Evolutionary conservation across 2,113 vertebrate species (phyloP).

Genomic region (Gymnorhina tibicen): DNA sequence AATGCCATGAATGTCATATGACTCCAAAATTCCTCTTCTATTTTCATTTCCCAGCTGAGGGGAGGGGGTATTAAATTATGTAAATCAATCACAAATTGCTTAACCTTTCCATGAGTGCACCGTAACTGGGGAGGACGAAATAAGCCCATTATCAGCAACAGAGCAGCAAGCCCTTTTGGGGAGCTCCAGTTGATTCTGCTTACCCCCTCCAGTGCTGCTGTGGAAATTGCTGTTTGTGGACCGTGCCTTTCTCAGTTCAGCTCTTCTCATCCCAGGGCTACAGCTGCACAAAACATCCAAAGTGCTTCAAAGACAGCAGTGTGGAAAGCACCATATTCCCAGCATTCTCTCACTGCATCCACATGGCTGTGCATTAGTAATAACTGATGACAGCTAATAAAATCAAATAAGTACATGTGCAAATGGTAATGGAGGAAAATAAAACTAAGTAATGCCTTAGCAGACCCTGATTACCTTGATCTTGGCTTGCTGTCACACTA

Average conservation of each 20-base stretch:
- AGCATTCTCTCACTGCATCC: not conserved
- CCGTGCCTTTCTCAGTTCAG: not conserved
- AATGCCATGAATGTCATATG: not conserved
- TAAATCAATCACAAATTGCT: constrained; percentile 53
- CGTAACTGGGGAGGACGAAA: not conserved
- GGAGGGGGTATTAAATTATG: constrained; percentile 52
- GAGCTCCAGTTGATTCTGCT: constrained; percentile 21
- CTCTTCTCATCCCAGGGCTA: not conserved
- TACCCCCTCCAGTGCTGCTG: not conserved
- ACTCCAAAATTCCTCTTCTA: not conserved
- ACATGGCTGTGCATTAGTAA: not conserved
- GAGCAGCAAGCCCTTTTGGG: constrained; percentile 34
- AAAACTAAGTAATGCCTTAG: constrained; percentile 22
- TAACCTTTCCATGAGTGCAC: constrained; percentile 37
- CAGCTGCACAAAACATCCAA: not conserved
- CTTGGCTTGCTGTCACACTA: not conserved
- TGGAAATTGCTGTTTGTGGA: constrained; percentile 10
- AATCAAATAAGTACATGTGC: not conserved
- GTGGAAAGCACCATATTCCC: not conserved
- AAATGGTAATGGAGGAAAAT: constrained; percentile 29
- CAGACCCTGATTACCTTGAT: not conserved
- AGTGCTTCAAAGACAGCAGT: not conserved
- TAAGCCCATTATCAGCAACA: constrained; percentile 57
- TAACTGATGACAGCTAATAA: constrained; percentile 2
- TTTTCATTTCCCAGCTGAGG: constrained; percentile 27